Conservation (phyloP, 92 coral and sea anemone genomes). For the Epizoanthus ramosus region DNA sequence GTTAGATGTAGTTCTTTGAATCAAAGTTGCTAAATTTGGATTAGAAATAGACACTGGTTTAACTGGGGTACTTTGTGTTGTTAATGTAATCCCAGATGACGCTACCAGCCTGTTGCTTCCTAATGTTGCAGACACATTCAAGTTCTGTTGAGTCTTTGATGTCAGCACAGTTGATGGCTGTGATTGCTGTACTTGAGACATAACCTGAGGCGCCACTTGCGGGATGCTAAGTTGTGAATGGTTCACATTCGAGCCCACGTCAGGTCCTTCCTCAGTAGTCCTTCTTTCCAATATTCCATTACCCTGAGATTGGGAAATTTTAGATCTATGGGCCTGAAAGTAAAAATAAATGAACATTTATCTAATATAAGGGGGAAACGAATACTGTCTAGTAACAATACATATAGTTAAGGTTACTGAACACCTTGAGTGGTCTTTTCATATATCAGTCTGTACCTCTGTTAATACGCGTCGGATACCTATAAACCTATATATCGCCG, state of each 20-base stretch:
- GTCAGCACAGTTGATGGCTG: neutral
- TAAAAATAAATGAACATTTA: neutral
- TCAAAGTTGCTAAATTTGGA: slow-evolving; percentile 12
- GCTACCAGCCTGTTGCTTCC: neutral
- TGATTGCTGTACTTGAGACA: slow-evolving; percentile 16
- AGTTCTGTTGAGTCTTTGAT: slow-evolving; percentile 20
- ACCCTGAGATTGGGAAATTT: slow-evolving; percentile 6
- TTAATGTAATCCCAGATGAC: neutral
- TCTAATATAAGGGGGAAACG: too few relatives aligned
- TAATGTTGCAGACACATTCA: slow-evolving; percentile 1
- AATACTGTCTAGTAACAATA: too few relatives aligned
- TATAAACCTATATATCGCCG: too few relatives aligned
- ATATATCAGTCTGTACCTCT: too few relatives aligned
- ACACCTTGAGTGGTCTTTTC: too few relatives aligned
- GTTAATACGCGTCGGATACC: too few relatives aligned
- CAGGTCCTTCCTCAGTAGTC: neutral
- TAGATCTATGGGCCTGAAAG: neutral
- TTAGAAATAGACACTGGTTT: slow-evolving; percentile 15
- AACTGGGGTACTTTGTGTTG: neutral
- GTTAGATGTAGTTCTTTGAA: slow-evolving; percentile 18
- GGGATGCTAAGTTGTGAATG: slow-evolving; percentile 16
- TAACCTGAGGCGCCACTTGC: neutral
- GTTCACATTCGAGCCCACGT: neutral
- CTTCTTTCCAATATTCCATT: slow-evolving; percentile 22
- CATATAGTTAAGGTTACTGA: too few relatives aligned